Evolutionary conservation across 2,797 vertebrate species (phyloP), one percentile per base, ranked within the genome.

Genomic region (Babyrousa celebensis): DNA sequence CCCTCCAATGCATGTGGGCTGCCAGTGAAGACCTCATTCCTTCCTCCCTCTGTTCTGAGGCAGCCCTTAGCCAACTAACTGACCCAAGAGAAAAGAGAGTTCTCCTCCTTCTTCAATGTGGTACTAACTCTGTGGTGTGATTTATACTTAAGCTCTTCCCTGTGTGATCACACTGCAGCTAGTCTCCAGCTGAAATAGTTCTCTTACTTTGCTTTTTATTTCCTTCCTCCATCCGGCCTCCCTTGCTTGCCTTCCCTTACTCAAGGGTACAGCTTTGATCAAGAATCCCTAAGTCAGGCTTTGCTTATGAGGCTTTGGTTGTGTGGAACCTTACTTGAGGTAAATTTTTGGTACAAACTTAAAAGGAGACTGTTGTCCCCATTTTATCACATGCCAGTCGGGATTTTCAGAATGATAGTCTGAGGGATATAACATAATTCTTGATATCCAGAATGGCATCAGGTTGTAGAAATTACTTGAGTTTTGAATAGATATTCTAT

Each of bases 401-500:
- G 52, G 8, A 12, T 27, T 88, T 10, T 15, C 23, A 78, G 16
- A 72, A 8, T 40, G 18, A 54, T 5, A 4, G 3, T 9, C 8
- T 27, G 56, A 6, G 14, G 14, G 2, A 17, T 1, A 52, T 12
- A 16, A 43, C 0, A 29, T 17, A 67, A 25, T 9, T 7, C 11
- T n/a, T 48, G 68, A 21, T 40, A 85, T 56, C 5, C 32, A 94
- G 20, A 62, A 86, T 75, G 0, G 3, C 25, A 79, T 89, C 12
- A 54, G 8, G 58, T 79, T 52, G 48, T 14, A 88, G n/a, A 0
- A 4, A 52, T 2, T 48, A 63, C 16, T 74, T 86, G 12, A 23
- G 43, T 40, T 60, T 95, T 16, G 12, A 80, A 89, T 36, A 74
- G 52, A 58, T 78, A 88, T 65, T 85, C 67, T 54, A 72, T 63